phyloP scores from a whole-genome alignment of 2,113 vertebrate species.

The Gambusia holbrooki region DNA sequence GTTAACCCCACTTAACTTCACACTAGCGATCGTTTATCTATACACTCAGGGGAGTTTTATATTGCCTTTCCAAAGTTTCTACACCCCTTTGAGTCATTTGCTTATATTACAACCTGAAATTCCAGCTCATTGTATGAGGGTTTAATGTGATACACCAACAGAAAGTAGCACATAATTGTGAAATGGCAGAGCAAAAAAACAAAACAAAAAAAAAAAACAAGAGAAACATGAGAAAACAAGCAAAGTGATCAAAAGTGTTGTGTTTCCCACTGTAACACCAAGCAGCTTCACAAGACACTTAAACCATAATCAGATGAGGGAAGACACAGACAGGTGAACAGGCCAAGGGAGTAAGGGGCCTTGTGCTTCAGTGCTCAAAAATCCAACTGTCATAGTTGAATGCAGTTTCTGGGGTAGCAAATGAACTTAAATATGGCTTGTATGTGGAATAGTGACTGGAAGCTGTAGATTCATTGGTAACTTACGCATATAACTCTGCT shows the following conservation, averaged over 20 bases:
- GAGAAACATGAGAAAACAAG: background rate
- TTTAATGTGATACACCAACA: background rate
- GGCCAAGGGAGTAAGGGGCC: constrained; percentile 65
- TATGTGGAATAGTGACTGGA: constrained; percentile 7
- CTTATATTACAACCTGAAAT: background rate
- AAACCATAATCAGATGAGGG: constrained; percentile 5
- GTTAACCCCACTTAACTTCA: background rate
- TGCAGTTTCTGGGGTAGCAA: constrained; percentile 32
- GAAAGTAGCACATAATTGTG: background rate
- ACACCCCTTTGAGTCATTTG: background rate
- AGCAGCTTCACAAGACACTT: background rate
- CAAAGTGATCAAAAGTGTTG: background rate
- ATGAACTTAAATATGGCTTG: constrained; percentile 18
- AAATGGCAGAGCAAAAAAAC: too few species aligned
- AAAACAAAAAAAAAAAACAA: too few species aligned
- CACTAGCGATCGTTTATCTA: background rate
- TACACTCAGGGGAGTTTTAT: too few species aligned
- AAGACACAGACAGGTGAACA: constrained; percentile 53
- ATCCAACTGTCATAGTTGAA: constrained; percentile 15
- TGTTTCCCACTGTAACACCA: background rate
- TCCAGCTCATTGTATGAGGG: background rate
- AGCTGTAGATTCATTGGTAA: constrained; percentile 53
- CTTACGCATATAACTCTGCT: constrained; percentile 97
- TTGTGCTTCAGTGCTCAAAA: constrained; percentile 24
- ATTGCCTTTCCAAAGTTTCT: background rate